A percentile compares a stretch with the other conserved stretches of the same genome.
Conservation (phyloP, 2,888 invertebrate species). For the Sphaerophoria taeniata region DNA sequence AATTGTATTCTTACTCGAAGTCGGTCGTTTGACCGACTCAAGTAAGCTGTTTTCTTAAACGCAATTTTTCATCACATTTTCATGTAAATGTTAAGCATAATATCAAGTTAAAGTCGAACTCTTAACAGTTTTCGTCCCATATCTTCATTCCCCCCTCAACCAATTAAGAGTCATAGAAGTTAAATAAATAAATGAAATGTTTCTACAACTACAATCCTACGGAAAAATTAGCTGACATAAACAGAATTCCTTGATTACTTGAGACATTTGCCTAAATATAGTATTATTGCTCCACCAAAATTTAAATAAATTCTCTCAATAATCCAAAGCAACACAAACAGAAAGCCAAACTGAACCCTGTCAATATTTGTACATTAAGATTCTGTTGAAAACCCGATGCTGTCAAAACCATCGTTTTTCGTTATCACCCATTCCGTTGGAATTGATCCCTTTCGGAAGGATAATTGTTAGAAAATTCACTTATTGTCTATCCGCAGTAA, state of each 20-base stretch:
- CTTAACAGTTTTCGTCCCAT: too few species aligned
- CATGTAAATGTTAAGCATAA: too few species aligned
- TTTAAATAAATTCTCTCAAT: background rate
- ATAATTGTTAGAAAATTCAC: constrained; percentile 66
- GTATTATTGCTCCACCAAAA: background rate
- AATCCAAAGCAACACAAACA: constrained; percentile 32
- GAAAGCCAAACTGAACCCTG: constrained; percentile 33
- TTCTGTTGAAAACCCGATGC: constrained; percentile 43
- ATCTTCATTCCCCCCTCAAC: too few species aligned
- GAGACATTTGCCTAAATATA: background rate
- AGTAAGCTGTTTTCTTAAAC: too few species aligned
- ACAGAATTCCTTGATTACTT: background rate
- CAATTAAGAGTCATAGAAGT: too few species aligned
- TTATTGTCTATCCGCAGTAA: constrained; percentile 55
- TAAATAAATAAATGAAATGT: too few species aligned
- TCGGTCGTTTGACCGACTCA: too few species aligned
- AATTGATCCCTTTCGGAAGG: constrained; percentile 41
- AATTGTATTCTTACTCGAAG: too few species aligned
- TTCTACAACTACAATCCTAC: too few species aligned
- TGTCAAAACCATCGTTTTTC: constrained; percentile 51
- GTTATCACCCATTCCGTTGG: constrained; percentile 23
- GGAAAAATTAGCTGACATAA: constrained; percentile 3
- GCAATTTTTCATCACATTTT: too few species aligned
- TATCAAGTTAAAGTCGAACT: too few species aligned
- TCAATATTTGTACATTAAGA: constrained; percentile 58